Conservation (phyloP, 2,113 vertebrate species). For the Antigone vipio region DNA sequence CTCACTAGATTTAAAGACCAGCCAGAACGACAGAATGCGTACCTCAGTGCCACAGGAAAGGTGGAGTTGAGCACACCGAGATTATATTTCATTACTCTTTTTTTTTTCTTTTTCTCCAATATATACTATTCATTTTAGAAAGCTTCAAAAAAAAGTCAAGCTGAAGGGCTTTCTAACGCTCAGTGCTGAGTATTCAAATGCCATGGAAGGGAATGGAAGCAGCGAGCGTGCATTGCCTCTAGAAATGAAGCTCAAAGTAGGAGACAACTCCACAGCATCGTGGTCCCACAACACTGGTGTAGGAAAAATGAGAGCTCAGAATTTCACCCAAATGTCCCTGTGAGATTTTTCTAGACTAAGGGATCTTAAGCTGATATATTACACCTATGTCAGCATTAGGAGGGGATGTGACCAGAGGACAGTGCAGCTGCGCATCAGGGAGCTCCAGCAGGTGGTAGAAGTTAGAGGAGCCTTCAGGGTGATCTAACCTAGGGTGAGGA, state of each 20-base stretch:
- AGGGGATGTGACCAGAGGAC: neutral
- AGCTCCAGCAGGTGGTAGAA: neutral
- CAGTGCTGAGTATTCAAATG: neutral
- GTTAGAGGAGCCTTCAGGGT: neutral
- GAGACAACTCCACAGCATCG: neutral
- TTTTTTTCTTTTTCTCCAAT: neutral
- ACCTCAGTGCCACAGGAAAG: slow-evolving; percentile 52
- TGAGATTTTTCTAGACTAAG: neutral
- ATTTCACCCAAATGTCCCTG: fast-evolving
- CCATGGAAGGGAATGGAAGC: neutral
- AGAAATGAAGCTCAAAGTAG: neutral
- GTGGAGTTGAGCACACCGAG: neutral
- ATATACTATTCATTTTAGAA: slow-evolving; percentile 6
- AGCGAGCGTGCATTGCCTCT: neutral
- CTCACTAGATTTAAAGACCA: slow-evolving; percentile 62
- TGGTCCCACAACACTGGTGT: neutral
- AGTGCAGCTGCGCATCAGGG: neutral
- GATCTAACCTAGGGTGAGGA: neutral
- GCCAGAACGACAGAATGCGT: slow-evolving; percentile 19
- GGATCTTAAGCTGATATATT: fast-evolving
- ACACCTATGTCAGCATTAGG: neutral
- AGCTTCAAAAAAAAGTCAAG: neutral
- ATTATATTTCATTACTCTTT: slow-evolving; percentile 29
- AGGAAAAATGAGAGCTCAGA: neutral
- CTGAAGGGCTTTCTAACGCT: neutral